phyloP scores from a whole-genome alignment of 2,888 invertebrate species.

The Megaustenia siamemsis region DNA sequence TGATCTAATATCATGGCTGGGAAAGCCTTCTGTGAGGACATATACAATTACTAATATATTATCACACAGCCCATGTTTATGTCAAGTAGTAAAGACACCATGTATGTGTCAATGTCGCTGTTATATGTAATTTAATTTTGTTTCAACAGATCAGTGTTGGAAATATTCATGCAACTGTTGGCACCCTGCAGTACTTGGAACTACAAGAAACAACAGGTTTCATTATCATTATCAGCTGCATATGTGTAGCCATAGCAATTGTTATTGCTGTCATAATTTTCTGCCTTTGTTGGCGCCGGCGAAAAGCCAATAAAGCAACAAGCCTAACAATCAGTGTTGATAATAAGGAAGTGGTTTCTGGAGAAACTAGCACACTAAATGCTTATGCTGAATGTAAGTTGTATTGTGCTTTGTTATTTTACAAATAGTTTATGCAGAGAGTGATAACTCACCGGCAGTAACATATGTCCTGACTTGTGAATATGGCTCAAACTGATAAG shows the following conservation, averaged over 20 bases:
- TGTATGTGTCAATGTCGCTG: too few relatives aligned
- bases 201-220: constrained; percentile 62
- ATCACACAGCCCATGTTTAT: too few relatives aligned
- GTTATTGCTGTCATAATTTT: constrained; percentile 54
- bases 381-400: constrained; percentile 50
- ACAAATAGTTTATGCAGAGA: too few relatives aligned
- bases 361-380: constrained; percentile 9
- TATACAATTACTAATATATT: too few relatives aligned
- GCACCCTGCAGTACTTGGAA: constrained; percentile 58
- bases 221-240: constrained; percentile 61
- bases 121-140: neutral
- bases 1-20: too few relatives aligned
- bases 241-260: constrained; percentile 55
- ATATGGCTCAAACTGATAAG: too few relatives aligned
- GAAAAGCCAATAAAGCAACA: neutral
- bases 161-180: constrained; percentile 49
- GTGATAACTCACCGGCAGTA: too few relatives aligned
- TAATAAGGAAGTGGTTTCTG: constrained; percentile 8
- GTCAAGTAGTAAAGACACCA: too few relatives aligned
- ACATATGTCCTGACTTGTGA: too few relatives aligned
- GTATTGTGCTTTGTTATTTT: neutral
- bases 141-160: constrained; percentile 46
- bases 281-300: constrained; percentile 45
- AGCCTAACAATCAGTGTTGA: neutral
- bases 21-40: too few relatives aligned